Percentiles rank a stretch among this genome's conserved stretches.
phyloP scores from a whole-genome alignment of 2,113 vertebrate genomes.

The Lophura nycthemera region DNA sequence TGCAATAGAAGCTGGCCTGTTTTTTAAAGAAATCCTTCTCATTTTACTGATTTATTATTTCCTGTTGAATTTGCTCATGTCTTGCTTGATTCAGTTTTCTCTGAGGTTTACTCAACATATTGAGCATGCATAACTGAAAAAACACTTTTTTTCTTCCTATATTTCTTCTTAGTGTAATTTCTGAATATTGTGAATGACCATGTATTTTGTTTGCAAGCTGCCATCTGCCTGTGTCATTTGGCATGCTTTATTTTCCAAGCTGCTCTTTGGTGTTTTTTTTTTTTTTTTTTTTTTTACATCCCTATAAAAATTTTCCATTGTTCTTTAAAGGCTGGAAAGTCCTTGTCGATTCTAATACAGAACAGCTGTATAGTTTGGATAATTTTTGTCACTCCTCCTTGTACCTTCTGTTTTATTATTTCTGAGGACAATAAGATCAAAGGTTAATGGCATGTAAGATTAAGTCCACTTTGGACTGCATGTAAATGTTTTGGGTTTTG shows the following conservation, averaged over 20 bases:
- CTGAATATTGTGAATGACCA: neutral
- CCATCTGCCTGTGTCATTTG: neutral
- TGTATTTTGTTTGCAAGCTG: neutral
- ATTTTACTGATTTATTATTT: conserved; percentile 33
- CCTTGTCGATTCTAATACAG: neutral
- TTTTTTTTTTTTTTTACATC: neutral
- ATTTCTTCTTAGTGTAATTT: neutral
- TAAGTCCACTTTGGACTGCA: neutral
- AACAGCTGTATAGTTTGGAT: neutral
- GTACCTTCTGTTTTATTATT: neutral
- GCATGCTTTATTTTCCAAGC: neutral
- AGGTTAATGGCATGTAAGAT: neutral
- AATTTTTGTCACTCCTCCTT: neutral
- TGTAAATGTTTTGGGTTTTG: neutral
- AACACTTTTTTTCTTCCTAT: accelerated
- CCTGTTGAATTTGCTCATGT: neutral
- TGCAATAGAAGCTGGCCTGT: conserved; percentile 48
- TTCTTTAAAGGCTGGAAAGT: neutral
- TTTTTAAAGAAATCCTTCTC: conserved; percentile 21
- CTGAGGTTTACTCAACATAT: neutral
- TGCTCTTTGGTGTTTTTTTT: neutral
- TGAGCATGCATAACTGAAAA: neutral
- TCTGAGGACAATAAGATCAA: neutral
- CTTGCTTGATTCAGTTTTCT: neutral
- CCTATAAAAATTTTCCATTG: neutral